These are phyloP conservation scores for Drosophila neutralis DNA, from an alignment of 2,888 invertebrate genomes.

Conservation along the genomic window DNA sequence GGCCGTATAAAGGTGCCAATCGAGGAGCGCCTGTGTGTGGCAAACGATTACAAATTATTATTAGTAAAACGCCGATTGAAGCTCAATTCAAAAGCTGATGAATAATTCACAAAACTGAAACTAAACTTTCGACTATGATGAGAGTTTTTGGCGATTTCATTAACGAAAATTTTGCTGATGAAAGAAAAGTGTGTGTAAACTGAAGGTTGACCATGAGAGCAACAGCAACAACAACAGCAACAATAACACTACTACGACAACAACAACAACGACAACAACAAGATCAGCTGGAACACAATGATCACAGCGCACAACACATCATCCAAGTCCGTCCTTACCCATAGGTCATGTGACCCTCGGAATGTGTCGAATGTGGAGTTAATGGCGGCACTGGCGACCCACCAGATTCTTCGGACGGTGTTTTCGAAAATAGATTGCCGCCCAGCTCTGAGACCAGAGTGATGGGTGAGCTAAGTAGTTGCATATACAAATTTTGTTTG, in stretches of 20 bases:
- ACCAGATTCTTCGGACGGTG: conserved; percentile 95
- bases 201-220: conserved; percentile 18
- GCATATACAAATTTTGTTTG: not conserved
- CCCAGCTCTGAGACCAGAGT: conserved; percentile 97
- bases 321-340: conserved; percentile 83
- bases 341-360: conserved; percentile 86
- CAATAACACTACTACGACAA: conserved; percentile 22
- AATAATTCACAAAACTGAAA: conserved; percentile 27
- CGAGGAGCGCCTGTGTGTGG: conserved; percentile 89
- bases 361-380: conserved; percentile 86
- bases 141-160: conserved; percentile 2
- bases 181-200: conserved; percentile 5
- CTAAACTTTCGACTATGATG: not conserved
- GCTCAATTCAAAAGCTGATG: conserved; percentile 1
- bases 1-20: conserved; percentile 94
- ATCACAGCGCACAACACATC: conserved; percentile 37
- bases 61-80: not conserved
- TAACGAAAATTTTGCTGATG: conserved; percentile 29
- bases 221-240: conserved; percentile 36
- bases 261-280: conserved; percentile 37
- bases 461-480: conserved; percentile 91
- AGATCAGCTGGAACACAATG: conserved; percentile 47
- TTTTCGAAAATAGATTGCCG: conserved; percentile 96
- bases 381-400: conserved; percentile 88
- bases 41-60: conserved; percentile 5